Base-by-base conservation (phyloP, 2,113 vertebrate species). In the Lampris megalopsis region DNA sequence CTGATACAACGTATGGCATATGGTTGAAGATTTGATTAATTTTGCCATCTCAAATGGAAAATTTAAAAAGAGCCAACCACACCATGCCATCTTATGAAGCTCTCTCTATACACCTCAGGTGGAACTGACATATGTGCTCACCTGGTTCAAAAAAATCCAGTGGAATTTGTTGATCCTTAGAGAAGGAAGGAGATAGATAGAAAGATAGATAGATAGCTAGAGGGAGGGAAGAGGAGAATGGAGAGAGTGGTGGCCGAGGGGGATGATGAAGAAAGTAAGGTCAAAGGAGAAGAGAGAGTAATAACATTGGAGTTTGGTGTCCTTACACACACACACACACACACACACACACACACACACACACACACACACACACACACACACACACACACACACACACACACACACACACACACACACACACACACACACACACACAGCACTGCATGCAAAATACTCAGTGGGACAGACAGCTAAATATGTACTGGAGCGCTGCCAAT, bases 401-500 rank as follows among this genome's bases (percentile, higher is more conserved):
- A 24, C 41, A 49, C 43, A 42, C 45, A 10, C 41, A 11, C 43
- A 53, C 68, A 48, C 37, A 70, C 57, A 7, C 9, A 50, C 45
- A 37, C 53, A 53, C 38, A 8, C 43, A 61, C 45, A 54, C 74
- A 69, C 73, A 75, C 70, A 68, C 62, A 73, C 38, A 84, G 67
- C 63, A n/a, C 58, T 64, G 66, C 64, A 73, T 77, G 77, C 77
- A 63, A 71, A 71, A 82, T 79, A 24, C 81, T 77, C 59, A 78
- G 54, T 81, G 85, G 87, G 82, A 88, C 61, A 48, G 73, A 86
- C 82, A 80, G 84, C 88, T 92, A 91, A 91, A 92, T 90, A 89
- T 91, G 90, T 45, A 66, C 73, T 91, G 92, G 90, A 86, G 9
- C 43, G 0, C 4, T 67, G 89, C 93, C 93, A 92, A 73, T 92